A percentile compares a stretch with the other conserved stretches of the same genome.
phyloP scores from a whole-genome alignment of 1,140 invertebrate species.

The Dendroctonus ponderosae region DNA sequence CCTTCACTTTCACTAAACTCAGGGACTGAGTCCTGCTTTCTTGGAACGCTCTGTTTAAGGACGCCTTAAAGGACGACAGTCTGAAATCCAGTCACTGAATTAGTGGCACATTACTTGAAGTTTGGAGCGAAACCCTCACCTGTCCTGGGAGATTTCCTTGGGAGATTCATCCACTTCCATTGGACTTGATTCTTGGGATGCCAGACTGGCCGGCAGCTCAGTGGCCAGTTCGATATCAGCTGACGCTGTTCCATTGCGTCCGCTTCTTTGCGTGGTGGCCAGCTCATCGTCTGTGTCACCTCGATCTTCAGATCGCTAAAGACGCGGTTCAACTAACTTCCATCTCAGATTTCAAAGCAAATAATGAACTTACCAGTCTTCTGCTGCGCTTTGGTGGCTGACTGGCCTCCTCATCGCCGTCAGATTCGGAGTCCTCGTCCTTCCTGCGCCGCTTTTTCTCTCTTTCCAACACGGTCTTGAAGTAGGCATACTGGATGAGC shows the following conservation, averaged over 20 bases:
- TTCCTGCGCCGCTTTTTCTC: conserved; percentile 66
- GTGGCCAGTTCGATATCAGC: conserved; percentile 18
- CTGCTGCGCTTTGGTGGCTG: conserved; percentile 48
- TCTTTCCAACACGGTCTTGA: conserved; percentile 89
- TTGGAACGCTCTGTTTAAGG: conserved; percentile 65
- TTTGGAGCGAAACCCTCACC: conserved; percentile 36
- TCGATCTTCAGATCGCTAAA: conserved; percentile 6
- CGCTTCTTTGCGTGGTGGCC: conserved; percentile 29
- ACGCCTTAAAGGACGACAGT: conserved; percentile 62
- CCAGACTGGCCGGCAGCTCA: conserved; percentile 9
- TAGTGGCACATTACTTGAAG: background rate
- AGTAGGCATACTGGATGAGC: conserved; percentile 95
- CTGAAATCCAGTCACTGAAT: conserved; percentile 50
- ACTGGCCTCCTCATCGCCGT: conserved; percentile 47
- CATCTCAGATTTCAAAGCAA: background rate
- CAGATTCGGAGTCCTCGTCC: conserved; percentile 50
- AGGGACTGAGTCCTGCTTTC: conserved; percentile 69
- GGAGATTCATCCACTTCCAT: conserved; percentile 43
- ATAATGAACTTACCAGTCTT: conserved; percentile 36
- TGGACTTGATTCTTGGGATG: conserved; percentile 26
- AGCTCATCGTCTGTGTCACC: conserved; percentile 35
- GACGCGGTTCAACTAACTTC: no score
- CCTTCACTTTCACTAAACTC: conserved; percentile 58
- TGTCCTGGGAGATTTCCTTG: conserved; percentile 45
- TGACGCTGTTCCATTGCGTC: conserved; percentile 16